Conservation (phyloP, 2,888 invertebrate species). For the Polymixis flavicincta region DNA sequence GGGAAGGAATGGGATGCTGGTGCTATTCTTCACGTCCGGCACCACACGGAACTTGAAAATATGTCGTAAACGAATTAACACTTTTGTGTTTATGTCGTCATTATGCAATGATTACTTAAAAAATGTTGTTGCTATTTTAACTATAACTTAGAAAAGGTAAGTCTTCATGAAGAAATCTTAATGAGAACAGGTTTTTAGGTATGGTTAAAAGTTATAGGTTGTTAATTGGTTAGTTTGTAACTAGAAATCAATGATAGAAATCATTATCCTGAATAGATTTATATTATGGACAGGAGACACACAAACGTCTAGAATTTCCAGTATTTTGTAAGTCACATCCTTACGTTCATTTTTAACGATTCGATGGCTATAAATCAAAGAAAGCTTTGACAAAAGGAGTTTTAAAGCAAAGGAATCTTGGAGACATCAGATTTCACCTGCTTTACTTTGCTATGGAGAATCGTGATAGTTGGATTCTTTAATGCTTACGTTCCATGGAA, state of each 20-base stretch:
- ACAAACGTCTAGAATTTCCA: constrained; percentile 20
- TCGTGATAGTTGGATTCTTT: neutral
- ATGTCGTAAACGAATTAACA: neutral
- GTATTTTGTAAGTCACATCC: constrained; percentile 17
- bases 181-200: neutral
- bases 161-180: neutral
- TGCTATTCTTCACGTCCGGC: too few species aligned
- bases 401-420: constrained; percentile 7
- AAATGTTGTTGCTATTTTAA: neutral
- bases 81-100: neutral
- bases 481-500: constrained; percentile 16
- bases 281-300: neutral
- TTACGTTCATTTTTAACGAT: constrained; percentile 23
- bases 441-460: neutral
- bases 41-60: neutral
- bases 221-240: neutral
- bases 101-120: neutral
- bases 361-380: constrained; percentile 14
- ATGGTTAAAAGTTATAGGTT: neutral
- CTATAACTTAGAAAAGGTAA: neutral
- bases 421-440: neutral
- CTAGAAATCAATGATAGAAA: neutral
- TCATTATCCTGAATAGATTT: neutral
- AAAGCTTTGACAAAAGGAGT: constrained; percentile 20
- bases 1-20: too few species aligned